These are phyloP conservation scores for Griposia aprilina DNA, from an alignment of 2,888 invertebrate species.

Conservation along the genomic window DNA sequence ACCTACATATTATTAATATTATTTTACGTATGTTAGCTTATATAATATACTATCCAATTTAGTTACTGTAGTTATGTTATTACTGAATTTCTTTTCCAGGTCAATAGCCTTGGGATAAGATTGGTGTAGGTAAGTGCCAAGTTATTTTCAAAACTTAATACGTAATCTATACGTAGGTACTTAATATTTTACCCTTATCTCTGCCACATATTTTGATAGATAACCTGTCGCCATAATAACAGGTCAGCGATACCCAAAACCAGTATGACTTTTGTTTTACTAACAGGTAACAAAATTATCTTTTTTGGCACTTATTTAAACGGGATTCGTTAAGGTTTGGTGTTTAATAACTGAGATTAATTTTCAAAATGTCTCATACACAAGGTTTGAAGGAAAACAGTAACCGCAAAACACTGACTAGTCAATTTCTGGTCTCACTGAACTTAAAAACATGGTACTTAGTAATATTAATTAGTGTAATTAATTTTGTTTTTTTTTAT, in stretches of 20 bases:
- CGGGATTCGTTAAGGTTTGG: not conserved
- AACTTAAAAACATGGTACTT: no score
- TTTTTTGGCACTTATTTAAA: not conserved
- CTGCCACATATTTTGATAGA: constrained; percentile 14
- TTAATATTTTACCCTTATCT: constrained; percentile 9
- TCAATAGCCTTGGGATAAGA: constrained; percentile 8
- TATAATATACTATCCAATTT: no score
- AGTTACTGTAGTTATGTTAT: not conserved
- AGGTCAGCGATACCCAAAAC: not conserved
- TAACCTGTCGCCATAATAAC: constrained; percentile 29
- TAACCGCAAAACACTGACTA: no score
- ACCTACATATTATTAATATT: no score
- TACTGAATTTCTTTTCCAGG: constrained; percentile 12
- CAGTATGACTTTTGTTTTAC: not conserved
- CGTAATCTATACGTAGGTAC: not conserved
- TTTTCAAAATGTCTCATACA: not conserved
- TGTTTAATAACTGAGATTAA: not conserved
- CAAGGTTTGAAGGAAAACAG: no score
- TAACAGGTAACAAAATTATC: constrained; percentile 1
- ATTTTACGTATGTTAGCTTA: no score
- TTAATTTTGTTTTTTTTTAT: not conserved
- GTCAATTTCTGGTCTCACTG: no score
- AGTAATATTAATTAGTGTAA: no score
- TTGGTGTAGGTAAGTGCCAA: constrained; percentile 36
- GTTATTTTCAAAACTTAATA: constrained; percentile 28